A percentile compares a stretch with the other conserved stretches of the same genome.
phyloP scores from a whole-genome alignment of 2,888 invertebrate species.

The Cosmorhoe ocellata region DNA sequence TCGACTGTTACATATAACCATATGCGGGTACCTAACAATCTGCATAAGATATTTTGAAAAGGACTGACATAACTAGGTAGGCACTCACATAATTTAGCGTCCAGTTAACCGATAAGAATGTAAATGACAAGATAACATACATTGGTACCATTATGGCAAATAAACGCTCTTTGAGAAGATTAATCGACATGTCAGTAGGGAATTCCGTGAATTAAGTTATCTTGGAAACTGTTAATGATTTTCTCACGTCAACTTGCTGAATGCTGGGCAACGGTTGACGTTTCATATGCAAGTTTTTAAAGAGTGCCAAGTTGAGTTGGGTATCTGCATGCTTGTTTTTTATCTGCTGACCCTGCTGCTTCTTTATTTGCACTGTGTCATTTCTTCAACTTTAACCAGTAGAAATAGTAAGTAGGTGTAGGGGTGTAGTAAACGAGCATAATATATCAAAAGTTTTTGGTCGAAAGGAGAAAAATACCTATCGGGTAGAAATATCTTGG shows the following conservation, averaged over 20 bases:
- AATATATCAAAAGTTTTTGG: too few relatives aligned
- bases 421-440: too few relatives aligned
- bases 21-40: conserved; percentile 33
- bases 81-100: conserved; percentile 40
- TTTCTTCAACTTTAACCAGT: too few relatives aligned
- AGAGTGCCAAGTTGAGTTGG: too few relatives aligned
- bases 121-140: conserved; percentile 46
- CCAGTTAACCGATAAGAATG: conserved; percentile 48
- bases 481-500: too few relatives aligned
- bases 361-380: too few relatives aligned
- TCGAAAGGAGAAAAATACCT: too few relatives aligned
- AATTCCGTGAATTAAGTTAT: conserved; percentile 29
- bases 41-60: conserved; percentile 40
- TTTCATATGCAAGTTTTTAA: too few relatives aligned
- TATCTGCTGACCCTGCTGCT: too few relatives aligned
- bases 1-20: conserved; percentile 39
- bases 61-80: conserved; percentile 32
- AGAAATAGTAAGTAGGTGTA: too few relatives aligned
- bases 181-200: conserved; percentile 21
- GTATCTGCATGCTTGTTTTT: too few relatives aligned
- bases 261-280: neutral
- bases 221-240: neutral
- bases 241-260: neutral
- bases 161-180: conserved; percentile 31
- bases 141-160: conserved; percentile 34